Conservation (phyloP, 35 echinoderm and acorn worm species). For the Heliocidaris erythrogramma region DNA sequence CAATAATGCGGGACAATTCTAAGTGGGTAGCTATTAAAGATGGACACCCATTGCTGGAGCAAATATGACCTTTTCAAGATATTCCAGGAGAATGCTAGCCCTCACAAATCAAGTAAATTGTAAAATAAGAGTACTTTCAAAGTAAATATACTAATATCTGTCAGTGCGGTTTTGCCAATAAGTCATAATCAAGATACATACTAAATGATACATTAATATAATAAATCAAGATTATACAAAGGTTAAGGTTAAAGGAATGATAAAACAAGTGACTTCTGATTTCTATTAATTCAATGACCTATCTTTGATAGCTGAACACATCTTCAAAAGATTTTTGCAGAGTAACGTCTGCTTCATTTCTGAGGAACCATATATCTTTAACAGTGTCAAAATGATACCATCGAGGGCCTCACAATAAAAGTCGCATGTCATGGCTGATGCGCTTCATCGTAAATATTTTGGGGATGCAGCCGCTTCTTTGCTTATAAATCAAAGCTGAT, state of each 20-base stretch:
- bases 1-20: neutral
- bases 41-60: neutral
- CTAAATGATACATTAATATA: neutral
- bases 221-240: neutral
- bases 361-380: neutral
- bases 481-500: neutral
- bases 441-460: neutral
- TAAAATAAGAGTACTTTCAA: neutral
- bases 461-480: neutral
- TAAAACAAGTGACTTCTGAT: neutral
- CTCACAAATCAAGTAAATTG: neutral
- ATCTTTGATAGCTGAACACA: neutral
- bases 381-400: neutral
- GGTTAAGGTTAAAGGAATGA: neutral
- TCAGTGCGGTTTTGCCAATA: neutral
- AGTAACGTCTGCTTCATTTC: neutral
- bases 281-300: neutral
- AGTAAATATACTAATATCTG: neutral
- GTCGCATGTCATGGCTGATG: neutral
- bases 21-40: conserved; percentile 11
- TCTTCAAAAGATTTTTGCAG: neutral
- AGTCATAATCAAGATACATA: neutral
- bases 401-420: neutral
- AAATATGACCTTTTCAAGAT: neutral
- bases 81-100: neutral